These are phyloP conservation scores for Spheniscus mendiculus DNA, from an alignment of 2,113 vertebrate species.

Conservation along the genomic window DNA sequence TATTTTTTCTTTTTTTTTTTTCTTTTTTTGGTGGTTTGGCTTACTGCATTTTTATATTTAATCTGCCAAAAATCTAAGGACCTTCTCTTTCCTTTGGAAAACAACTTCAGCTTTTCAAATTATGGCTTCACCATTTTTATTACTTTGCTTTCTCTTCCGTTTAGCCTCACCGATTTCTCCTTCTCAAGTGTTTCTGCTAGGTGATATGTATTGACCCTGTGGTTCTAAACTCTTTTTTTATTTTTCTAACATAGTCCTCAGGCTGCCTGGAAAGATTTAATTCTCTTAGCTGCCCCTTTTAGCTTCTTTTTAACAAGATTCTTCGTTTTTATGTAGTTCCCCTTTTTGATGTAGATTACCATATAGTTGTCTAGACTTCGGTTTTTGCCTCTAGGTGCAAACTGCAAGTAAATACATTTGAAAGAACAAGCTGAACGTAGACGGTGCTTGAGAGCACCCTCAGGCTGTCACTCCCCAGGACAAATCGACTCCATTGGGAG, in stretches of 20 bases:
- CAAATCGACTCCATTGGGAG: neutral
- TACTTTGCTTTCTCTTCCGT: neutral
- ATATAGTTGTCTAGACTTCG: neutral
- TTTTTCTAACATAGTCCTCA: neutral
- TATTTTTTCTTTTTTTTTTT: fast-evolving
- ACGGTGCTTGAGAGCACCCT: neutral
- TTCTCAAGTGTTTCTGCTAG: neutral
- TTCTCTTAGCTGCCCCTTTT: neutral
- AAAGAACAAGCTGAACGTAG: neutral
- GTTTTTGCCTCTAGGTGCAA: neutral
- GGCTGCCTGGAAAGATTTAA: neutral
- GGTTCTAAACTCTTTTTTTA: neutral
- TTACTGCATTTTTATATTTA: neutral
- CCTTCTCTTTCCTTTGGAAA: neutral
- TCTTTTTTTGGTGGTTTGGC: neutral
- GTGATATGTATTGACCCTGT: neutral
- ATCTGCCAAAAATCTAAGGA: neutral
- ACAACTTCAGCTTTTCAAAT: neutral
- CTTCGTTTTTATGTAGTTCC: neutral
- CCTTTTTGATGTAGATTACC: constrained; percentile 36
- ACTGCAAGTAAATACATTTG: neutral
- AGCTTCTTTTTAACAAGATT: neutral
- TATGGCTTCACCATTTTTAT: neutral
- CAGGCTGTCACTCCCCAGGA: neutral
- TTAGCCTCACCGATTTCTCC: neutral